Conservation (phyloP, 2,113 vertebrate genomes). For the Ceyx melanurus region DNA sequence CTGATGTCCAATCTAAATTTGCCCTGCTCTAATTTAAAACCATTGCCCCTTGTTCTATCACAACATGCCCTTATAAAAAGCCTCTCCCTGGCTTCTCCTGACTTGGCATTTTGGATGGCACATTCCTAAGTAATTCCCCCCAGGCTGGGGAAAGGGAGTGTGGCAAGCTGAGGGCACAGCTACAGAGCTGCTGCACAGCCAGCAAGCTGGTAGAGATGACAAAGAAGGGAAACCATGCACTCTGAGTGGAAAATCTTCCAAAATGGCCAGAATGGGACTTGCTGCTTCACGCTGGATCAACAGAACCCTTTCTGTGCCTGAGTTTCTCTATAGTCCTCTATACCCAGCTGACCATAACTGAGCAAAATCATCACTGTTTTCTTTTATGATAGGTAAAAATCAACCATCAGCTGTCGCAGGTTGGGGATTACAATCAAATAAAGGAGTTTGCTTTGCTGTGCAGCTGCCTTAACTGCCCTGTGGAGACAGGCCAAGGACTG, state of each 20-base stretch:
- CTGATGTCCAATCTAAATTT: too few relatives aligned
- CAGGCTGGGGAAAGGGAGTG: not conserved
- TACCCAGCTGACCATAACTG: not conserved
- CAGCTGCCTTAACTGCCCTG: not conserved
- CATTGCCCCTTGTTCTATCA: too few relatives aligned
- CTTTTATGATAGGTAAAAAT: not conserved
- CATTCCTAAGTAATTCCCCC: not conserved
- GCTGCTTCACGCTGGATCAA: not conserved
- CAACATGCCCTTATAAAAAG: too few relatives aligned
- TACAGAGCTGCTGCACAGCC: not conserved
- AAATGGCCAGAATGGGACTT: not conserved
- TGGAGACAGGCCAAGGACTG: not conserved
- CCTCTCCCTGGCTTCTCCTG: not conserved
- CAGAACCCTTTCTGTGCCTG: not conserved
- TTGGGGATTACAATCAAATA: not conserved
- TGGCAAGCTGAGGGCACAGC: fast-evolving
- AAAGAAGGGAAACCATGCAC: not conserved
- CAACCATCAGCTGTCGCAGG: not conserved
- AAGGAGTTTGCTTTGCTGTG: not conserved
- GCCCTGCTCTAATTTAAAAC: too few relatives aligned
- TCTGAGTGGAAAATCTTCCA: not conserved
- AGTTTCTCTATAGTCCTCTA: not conserved
- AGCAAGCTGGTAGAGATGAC: not conserved
- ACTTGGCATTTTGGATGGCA: not conserved
- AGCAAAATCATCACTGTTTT: not conserved